Base-by-base conservation (phyloP, 2,888 invertebrate species). In the Ectemnius continuus region DNA sequence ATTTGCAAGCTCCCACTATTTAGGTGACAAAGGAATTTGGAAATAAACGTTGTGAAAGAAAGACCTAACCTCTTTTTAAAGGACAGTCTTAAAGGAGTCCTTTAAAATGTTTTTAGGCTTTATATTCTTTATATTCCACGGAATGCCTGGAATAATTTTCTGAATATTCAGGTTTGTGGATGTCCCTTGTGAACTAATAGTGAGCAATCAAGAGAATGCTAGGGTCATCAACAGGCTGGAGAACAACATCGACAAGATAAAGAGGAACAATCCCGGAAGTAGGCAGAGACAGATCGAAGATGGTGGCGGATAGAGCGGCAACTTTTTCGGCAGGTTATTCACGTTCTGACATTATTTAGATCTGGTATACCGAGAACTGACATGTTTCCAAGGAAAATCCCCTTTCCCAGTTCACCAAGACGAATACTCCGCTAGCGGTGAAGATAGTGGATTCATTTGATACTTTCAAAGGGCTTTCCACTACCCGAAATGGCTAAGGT, bases 321-420 rank as follows among this genome's bases (percentile, higher is more conserved):
- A 20, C 79, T 66, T 80, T 77, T 78, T 79, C 76, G 70, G 83
- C 80, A 83, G 71, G 76, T 79, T 73, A 70, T 80, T 84, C 83
- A 83, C 85, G 84, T 83, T 58, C 76, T 76, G 61, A 66, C 81
- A 76, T 84, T 81, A 84, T 84, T 85, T 79, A 80, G 78, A 80
- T 73, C 81, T 68, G 23, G 71, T 78, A 79, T 73, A 75, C 76
- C 78, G 70, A 72, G 77, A 73, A 83, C 71, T 79, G 78, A 77
- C 74, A 76, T 70, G 75, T 76, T 76, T 66, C 69, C 61, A 52
- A 70, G 63, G 75, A 72, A 76, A 84, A 84, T 81, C 76, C 73
- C 70, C 81, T 75, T 77, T 74, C 61, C 57, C 76, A 75, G 74
- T 75, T 77, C 74, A 63, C 57, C 75, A 75, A 75, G 79, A 76